phyloP scores from a whole-genome alignment of 2,113 vertebrate species.

The Lathamus discolor region DNA sequence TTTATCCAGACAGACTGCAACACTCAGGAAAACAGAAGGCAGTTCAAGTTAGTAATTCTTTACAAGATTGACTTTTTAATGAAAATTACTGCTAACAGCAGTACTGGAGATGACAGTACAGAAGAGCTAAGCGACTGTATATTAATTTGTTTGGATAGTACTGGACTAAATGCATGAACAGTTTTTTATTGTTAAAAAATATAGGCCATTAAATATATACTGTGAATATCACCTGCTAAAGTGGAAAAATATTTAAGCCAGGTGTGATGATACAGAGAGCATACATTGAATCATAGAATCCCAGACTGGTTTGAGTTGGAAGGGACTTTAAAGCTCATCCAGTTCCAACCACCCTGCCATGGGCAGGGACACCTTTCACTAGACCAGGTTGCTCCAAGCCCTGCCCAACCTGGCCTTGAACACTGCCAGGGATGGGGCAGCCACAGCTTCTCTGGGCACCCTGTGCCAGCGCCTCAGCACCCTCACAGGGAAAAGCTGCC shows the following conservation, averaged over 20 bases:
- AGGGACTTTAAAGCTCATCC: neutral
- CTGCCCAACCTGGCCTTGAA: neutral
- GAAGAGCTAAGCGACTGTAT: neutral
- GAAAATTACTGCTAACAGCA: neutral
- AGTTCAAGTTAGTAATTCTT: neutral
- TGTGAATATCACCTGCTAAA: neutral
- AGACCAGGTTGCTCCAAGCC: neutral
- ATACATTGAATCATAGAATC: neutral
- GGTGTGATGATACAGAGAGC: neutral
- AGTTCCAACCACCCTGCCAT: neutral
- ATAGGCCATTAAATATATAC: neutral
- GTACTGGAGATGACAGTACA: neutral
- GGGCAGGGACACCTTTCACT: neutral
- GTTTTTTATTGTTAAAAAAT: neutral
- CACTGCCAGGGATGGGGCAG: neutral
- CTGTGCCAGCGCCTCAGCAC: accelerated
- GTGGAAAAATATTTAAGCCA: neutral
- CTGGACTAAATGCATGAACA: neutral
- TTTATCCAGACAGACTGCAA: neutral
- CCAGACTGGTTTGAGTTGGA: neutral
- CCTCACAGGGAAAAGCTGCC: neutral
- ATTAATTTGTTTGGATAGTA: neutral
- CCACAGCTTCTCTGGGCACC: neutral
- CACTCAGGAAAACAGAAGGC: neutral
- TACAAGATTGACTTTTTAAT: neutral